These are phyloP conservation scores for Scylla paramamosain DNA, from an alignment of 1,140 invertebrate species.

Conservation along the genomic window DNA sequence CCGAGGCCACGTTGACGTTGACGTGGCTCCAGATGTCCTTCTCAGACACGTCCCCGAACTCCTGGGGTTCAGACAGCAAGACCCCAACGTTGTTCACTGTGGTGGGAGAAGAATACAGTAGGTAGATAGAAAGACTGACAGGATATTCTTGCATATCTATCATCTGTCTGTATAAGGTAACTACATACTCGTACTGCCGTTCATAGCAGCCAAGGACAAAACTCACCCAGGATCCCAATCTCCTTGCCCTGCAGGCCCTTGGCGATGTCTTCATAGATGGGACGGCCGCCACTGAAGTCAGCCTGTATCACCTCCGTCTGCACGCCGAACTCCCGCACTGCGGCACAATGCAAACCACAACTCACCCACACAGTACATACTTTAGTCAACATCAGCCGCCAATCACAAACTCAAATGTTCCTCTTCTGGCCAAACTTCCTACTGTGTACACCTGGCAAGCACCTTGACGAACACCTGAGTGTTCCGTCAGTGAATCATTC, in stretches of 20 bases:
- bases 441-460: too few species aligned
- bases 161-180: too few species aligned
- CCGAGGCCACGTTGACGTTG: constrained; percentile 81
- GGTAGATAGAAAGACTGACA: neutral
- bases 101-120: neutral
- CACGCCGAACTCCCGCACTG: constrained; percentile 1
- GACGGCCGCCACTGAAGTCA: constrained; percentile 80
- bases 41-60: constrained; percentile 80
- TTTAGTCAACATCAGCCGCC: too few species aligned
- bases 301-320: constrained; percentile 79
- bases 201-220: too few species aligned
- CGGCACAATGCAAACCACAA: neutral
- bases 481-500: too few species aligned
- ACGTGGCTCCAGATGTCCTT: constrained; percentile 81
- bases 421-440: too few species aligned
- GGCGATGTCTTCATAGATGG: constrained; percentile 71
- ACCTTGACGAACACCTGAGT: too few species aligned
- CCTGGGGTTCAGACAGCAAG: constrained; percentile 78
- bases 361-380: too few species aligned
- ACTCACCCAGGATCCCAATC: constrained; percentile 80
- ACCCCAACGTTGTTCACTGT: constrained; percentile 42
- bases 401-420: too few species aligned
- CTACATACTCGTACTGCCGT: too few species aligned
- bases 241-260: constrained; percentile 79
- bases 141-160: too few species aligned